Evolutionary conservation across 1,140 invertebrate species (phyloP), one percentile per base, ranked within the genome.

Genomic region (Dendroctonus valens): DNA sequence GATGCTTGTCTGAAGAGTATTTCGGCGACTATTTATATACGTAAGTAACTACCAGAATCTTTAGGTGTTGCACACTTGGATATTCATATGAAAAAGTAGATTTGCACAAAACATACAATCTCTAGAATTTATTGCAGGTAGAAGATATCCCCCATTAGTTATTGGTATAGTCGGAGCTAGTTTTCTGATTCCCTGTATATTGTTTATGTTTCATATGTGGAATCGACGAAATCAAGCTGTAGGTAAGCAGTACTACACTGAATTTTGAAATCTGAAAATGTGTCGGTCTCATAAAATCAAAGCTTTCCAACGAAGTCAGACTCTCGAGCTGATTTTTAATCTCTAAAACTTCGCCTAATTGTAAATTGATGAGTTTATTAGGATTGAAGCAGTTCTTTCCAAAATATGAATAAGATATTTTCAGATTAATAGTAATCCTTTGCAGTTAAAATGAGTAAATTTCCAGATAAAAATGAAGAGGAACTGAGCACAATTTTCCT

Each of bases 81-180:
- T 26, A 26, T 26, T 26, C 3, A 3, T 26, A 26, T 26, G 26
- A 26, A 26, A 26, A 26, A 26, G 26, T 26, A n/a, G n/a, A n/a
- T n/a, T n/a, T n/a, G n/a, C n/a, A n/a, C n/a, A n/a, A n/a, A n/a
- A n/a, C n/a, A n/a, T n/a, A n/a, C n/a, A n/a, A n/a, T n/a, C n/a
- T n/a, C n/a, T n/a, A n/a, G n/a, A 57, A 7, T 65, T 15, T 14
- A 7, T 73, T 73, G 44, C 48, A 73, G 72, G 42, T 37, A 42
- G 70, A 57, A 73, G 70, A 59, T 63, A 71, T 46, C 71, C 66
- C 15, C 70, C 70, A 26, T 40, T 73, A 11, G 72, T 72, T 5
- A 73, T 73, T 41, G 72, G 72, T 8, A 73, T 73, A 8, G 72
- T 73, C 8, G 72, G 72, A 3, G 72, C 72, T 2, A 73, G 72